Percentiles rank a stretch among this genome's conserved stretches.
phyloP scores from a whole-genome alignment of 2,113 vertebrate genomes.

The Hemibagrus wyckioides region DNA sequence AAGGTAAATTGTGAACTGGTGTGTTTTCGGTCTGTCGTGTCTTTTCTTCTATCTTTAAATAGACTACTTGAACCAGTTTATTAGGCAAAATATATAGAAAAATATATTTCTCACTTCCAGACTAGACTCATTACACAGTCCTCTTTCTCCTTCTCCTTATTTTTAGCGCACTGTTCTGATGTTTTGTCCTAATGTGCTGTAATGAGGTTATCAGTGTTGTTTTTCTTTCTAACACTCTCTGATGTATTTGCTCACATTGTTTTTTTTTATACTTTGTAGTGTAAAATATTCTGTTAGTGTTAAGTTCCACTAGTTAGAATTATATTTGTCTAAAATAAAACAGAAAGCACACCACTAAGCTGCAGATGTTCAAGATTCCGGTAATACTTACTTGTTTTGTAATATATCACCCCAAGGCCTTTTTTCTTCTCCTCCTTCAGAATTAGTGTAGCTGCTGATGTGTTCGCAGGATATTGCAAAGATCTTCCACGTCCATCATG shows the following conservation, averaged over 20 bases:
- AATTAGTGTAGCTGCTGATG: neutral
- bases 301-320: neutral
- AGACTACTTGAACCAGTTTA: neutral
- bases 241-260: neutral
- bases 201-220: neutral
- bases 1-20: neutral
- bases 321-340: neutral
- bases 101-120: neutral
- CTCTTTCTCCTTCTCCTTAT: neutral
- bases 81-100: neutral
- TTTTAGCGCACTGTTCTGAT: neutral
- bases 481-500: neutral
- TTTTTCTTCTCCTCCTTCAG: neutral
- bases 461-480: neutral
- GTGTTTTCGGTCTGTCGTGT: neutral
- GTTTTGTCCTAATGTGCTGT: neutral
- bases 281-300: neutral
- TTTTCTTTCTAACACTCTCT: neutral
- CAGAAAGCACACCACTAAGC: neutral
- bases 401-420: neutral
- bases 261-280: neutral
- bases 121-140: neutral
- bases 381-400: neutral
- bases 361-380: neutral
- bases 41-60: neutral